These are phyloP conservation scores for Hymenopus coronatus DNA, from an alignment of 2,888 invertebrate species.

Conservation along the genomic window DNA sequence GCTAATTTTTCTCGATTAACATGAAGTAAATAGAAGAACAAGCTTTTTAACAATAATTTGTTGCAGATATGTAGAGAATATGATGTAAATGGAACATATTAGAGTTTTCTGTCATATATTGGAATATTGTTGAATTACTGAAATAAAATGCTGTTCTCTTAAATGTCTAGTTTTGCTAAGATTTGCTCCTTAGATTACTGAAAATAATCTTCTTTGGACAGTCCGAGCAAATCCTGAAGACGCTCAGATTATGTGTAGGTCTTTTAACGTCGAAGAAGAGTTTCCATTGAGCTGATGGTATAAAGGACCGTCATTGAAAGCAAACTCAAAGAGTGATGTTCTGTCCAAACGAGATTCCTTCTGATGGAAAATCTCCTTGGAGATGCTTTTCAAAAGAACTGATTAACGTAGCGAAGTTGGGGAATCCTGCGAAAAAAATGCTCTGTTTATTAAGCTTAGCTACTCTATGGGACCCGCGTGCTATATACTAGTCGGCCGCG, in stretches of 20 bases:
- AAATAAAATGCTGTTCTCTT: too few species aligned
- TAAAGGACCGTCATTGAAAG: neutral
- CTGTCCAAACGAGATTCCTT: neutral
- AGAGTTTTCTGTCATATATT: too few species aligned
- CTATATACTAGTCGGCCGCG: too few species aligned
- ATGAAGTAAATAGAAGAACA: too few species aligned
- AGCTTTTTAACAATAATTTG: too few species aligned
- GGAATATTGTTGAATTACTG: too few species aligned
- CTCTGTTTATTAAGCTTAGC: neutral
- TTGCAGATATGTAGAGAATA: too few species aligned
- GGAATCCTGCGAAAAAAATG: neutral
- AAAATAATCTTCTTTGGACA: neutral
- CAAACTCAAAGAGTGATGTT: neutral
- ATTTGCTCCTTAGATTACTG: too few species aligned
- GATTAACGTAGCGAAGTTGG: neutral
- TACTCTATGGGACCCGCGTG: too few species aligned
- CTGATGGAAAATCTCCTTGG: neutral
- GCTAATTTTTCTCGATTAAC: too few species aligned
- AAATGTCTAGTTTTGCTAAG: too few species aligned
- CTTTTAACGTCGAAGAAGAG: neutral
- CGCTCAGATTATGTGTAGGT: neutral
- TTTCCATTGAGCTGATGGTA: neutral
- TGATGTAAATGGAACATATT: too few species aligned
- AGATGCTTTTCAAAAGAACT: neutral
- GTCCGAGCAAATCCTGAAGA: neutral